Evolutionary conservation across 64 coral and sea anemone species (phyloP).

Genomic region (Actinia equina): DNA sequence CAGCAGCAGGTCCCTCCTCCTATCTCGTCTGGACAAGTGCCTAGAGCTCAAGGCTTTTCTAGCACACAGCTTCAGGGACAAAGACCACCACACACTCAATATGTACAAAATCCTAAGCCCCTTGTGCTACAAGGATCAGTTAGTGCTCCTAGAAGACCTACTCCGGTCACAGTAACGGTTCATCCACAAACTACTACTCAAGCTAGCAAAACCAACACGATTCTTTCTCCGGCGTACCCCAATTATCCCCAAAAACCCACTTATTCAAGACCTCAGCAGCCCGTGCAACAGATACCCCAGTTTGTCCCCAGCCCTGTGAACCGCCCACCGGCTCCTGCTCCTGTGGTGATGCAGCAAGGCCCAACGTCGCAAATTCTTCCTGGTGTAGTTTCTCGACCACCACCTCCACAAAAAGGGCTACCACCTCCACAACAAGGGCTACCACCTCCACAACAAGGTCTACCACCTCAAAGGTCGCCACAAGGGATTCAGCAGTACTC

Average conservation of each 20-base stretch:
- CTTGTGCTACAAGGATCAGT: background rate
- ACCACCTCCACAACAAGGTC: too few species aligned
- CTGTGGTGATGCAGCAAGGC: background rate
- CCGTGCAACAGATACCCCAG: conserved; percentile 14
- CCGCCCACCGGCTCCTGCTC: background rate
- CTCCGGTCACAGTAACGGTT: conserved; percentile 83
- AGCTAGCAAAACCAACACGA: conserved; percentile 18
- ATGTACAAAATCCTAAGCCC: background rate
- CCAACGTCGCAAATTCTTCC: background rate
- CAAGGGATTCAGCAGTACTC: background rate
- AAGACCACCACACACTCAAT: conserved; percentile 21
- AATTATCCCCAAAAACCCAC: conserved; percentile 3
- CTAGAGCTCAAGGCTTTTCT: background rate
- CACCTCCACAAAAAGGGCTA: conserved; percentile 6
- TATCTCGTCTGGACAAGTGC: background rate
- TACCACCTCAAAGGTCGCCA: too few species aligned
- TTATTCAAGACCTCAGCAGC: background rate
- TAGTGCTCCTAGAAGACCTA: conserved; percentile 20
- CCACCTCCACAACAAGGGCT: too few species aligned
- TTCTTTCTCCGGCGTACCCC: background rate
- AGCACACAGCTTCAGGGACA: conserved; percentile 20
- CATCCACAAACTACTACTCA: conserved; percentile 80
- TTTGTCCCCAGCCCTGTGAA: background rate
- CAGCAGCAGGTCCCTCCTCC: background rate
- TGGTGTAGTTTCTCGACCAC: background rate